phyloP scores from a whole-genome alignment of 2,888 invertebrate species.

The Luperina testacea region DNA sequence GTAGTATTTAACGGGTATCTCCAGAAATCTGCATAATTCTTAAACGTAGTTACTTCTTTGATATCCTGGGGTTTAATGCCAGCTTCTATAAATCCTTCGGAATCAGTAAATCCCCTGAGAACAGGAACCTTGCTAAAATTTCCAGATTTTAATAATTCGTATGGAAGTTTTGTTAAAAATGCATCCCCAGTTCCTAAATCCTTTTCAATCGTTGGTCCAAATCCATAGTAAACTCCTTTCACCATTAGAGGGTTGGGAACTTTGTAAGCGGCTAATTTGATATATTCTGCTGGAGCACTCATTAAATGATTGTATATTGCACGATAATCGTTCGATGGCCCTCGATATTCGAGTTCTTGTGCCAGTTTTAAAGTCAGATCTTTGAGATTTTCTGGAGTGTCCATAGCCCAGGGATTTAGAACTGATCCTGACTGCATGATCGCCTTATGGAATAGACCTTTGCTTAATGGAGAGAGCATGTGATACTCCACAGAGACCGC shows the following conservation, averaged over 20 bases:
- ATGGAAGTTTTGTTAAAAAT: conserved; percentile 78
- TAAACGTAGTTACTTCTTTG: conserved; percentile 65
- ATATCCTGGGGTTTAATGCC: conserved; percentile 68
- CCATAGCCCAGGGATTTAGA: conserved; percentile 77
- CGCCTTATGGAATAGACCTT: conserved; percentile 78
- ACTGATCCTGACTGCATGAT: conserved; percentile 79
- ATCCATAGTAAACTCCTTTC: conserved; percentile 63
- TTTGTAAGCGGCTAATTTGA: conserved; percentile 62
- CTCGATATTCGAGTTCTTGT: conserved; percentile 70
- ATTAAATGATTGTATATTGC: conserved; percentile 69
- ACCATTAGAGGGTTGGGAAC: conserved; percentile 32
- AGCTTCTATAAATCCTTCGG: conserved; percentile 70
- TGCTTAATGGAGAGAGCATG: conserved; percentile 72
- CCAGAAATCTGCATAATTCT: conserved; percentile 69
- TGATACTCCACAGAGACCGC: conserved; percentile 76
- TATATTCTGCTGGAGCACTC: conserved; percentile 53
- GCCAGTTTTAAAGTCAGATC: conserved; percentile 67
- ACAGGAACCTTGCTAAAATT: conserved; percentile 81
- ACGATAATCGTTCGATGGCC: conserved; percentile 62
- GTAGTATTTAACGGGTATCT: conserved; percentile 44
- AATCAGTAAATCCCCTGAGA: conserved; percentile 82
- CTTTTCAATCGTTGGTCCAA: conserved; percentile 78
- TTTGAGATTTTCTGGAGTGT: conserved; percentile 66
- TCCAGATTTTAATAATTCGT: conserved; percentile 78
- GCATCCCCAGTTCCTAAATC: conserved; percentile 72